Evolutionary conservation across 2,888 invertebrate genomes (phyloP).

Genomic region (Lepidochrysops patricia): DNA sequence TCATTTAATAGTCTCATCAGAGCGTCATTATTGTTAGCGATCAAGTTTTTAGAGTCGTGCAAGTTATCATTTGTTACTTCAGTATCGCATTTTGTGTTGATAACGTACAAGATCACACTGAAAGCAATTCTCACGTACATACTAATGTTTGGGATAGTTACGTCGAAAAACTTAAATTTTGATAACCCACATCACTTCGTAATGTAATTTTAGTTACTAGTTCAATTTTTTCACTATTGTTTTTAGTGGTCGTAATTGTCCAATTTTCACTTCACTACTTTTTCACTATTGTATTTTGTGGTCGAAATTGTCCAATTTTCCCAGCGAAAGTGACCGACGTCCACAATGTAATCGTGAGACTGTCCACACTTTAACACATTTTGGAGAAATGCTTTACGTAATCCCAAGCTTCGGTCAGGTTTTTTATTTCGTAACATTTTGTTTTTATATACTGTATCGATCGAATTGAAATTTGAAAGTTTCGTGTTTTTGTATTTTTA

Average conservation of each 20-base stretch:
- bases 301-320: constrained; percentile 21
- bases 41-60: constrained; percentile 38
- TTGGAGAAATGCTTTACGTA: constrained; percentile 64
- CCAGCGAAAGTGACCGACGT: constrained; percentile 48
- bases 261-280: constrained; percentile 1
- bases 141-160: not conserved
- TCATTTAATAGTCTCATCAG: constrained; percentile 39
- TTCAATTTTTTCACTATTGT: not conserved
- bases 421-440: constrained; percentile 6
- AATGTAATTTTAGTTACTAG: not conserved
- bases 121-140: not conserved
- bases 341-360: constrained; percentile 46
- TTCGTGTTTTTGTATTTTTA: not conserved
- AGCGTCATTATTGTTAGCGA: constrained; percentile 32
- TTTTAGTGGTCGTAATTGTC: constrained; percentile 5
- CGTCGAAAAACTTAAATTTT: not conserved
- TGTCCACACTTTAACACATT: constrained; percentile 38
- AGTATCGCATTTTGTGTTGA: constrained; percentile 22
- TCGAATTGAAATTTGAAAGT: constrained; percentile 8
- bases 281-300: constrained; percentile 1
- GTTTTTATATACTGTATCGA: constrained; percentile 6
- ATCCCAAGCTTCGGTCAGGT: constrained; percentile 23
- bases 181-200: not conserved
- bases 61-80: constrained; percentile 39
- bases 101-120: not conserved